Evolutionary conservation across 2,888 invertebrate species (phyloP).

Genomic region (Hermaeophaga mercurialis): DNA sequence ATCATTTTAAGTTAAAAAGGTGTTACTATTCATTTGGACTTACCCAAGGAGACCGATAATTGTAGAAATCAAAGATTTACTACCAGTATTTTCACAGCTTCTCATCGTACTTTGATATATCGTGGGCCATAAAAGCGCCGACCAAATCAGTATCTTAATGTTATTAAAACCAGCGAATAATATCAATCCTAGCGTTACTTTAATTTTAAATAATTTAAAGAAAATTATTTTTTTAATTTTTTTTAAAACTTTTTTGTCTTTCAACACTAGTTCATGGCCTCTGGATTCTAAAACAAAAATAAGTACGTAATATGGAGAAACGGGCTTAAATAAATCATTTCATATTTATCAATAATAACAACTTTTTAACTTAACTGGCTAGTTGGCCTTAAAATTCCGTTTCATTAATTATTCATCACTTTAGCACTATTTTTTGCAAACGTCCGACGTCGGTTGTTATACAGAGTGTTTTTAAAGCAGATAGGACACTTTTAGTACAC

Average conservation of each 20-base stretch:
- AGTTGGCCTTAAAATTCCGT: no score
- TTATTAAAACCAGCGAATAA: conserved; percentile 67
- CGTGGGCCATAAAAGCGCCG: conserved; percentile 63
- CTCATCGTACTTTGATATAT: conserved; percentile 31
- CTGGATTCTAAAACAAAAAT: conserved; percentile 25
- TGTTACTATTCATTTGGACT: conserved; percentile 33
- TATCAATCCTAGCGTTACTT: conserved; percentile 66
- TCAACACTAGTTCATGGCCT: conserved; percentile 14
- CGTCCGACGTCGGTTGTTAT: no score
- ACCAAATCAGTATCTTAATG: conserved; percentile 68
- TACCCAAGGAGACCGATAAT: not conserved
- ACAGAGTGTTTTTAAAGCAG: no score
- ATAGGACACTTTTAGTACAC: no score
- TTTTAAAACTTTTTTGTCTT: conserved; percentile 29
- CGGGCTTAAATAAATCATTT: no score
- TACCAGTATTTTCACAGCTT: conserved; percentile 25
- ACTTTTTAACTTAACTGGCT: conserved; percentile 27
- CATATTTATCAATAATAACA: conserved; percentile 25
- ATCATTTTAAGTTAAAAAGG: conserved; percentile 35
- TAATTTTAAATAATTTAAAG: conserved; percentile 62
- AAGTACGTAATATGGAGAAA: no score
- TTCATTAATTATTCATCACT: no score
- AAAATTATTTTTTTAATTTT: conserved; percentile 29
- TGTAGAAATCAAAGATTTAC: conserved; percentile 4
- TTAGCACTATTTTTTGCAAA: no score